A percentile compares a stretch with the other conserved stretches of the same genome.
Conservation (phyloP, 2,113 vertebrate species). For the Scolopax mira region DNA sequence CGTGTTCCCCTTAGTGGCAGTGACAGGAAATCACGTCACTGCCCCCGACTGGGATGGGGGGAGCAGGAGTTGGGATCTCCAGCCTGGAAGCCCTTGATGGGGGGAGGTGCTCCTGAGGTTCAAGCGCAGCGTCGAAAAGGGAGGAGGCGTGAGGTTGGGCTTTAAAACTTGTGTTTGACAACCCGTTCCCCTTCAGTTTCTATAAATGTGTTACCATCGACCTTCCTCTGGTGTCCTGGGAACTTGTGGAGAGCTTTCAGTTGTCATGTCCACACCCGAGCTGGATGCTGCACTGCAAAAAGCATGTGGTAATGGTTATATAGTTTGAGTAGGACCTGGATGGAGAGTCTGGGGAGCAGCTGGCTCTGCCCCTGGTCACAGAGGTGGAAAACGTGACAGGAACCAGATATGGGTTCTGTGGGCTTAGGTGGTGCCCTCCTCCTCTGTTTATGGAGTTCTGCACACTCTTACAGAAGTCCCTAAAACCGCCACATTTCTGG, state of each 20-base stretch:
- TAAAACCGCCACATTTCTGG: neutral
- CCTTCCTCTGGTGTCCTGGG: neutral
- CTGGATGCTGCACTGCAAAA: neutral
- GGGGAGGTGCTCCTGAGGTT: neutral
- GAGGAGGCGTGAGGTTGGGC: neutral
- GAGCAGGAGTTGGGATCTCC: neutral
- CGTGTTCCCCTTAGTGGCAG: neutral
- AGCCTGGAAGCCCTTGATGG: neutral
- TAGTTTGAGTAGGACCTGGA: neutral
- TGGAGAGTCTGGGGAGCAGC: neutral
- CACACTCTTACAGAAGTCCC: neutral
- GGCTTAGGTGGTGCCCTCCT: neutral
- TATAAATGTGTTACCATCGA: neutral
- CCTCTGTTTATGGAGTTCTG: neutral
- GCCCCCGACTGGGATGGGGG: neutral
- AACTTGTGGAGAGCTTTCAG: neutral
- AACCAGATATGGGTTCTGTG: neutral
- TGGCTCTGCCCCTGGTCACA: neutral
- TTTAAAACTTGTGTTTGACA: neutral
- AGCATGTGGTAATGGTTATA: neutral
- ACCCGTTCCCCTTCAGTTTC: neutral
- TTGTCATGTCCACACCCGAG: neutral
- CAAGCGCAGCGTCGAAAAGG: neutral
- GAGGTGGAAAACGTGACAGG: neutral
- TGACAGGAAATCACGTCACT: neutral